phyloP scores from a whole-genome alignment of 2,113 vertebrate genomes.

The Gambusia holbrooki region DNA sequence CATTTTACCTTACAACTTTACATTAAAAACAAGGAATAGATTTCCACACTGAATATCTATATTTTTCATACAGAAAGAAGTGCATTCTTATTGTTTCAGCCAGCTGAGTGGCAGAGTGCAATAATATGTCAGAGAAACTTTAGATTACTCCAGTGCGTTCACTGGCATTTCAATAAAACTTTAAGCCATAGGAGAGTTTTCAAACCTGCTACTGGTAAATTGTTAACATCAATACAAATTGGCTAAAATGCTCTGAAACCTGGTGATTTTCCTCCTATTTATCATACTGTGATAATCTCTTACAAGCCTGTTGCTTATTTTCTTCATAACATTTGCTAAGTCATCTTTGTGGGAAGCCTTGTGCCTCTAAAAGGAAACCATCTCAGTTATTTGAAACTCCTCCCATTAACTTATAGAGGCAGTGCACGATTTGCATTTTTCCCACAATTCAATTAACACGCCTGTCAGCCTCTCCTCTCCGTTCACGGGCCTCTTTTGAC shows the following conservation, averaged over 20 bases:
- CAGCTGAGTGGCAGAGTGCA: too few relatives aligned
- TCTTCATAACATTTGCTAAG: constrained; percentile 30
- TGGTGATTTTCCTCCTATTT: background rate
- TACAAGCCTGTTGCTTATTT: background rate
- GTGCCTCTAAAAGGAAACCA: constrained; percentile 32
- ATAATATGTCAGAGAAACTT: too few relatives aligned
- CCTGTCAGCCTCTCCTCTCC: constrained; percentile 70
- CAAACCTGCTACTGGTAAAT: too few relatives aligned
- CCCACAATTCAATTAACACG: constrained; percentile 85
- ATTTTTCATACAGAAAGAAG: too few relatives aligned
- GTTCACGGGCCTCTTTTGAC: constrained; percentile 63
- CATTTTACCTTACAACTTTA: too few relatives aligned
- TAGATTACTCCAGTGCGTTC: too few relatives aligned
- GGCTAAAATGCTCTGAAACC: background rate
- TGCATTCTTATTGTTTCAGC: too few relatives aligned
- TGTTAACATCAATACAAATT: too few relatives aligned
- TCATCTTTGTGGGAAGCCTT: constrained; percentile 24
- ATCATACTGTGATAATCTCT: background rate
- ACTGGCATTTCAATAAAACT: too few relatives aligned
- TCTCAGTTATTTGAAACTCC: constrained; percentile 63
- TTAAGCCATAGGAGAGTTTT: too few relatives aligned
- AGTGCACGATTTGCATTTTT: constrained; percentile 77
- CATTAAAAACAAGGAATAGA: too few relatives aligned
- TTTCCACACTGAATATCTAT: too few relatives aligned
- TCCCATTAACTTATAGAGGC: constrained; percentile 69